A percentile compares a stretch with the other conserved stretches of the same genome.
These are phyloP conservation scores for Charadrius vociferus DNA, from an alignment of 2,113 vertebrate genomes.

Conservation along the genomic window DNA sequence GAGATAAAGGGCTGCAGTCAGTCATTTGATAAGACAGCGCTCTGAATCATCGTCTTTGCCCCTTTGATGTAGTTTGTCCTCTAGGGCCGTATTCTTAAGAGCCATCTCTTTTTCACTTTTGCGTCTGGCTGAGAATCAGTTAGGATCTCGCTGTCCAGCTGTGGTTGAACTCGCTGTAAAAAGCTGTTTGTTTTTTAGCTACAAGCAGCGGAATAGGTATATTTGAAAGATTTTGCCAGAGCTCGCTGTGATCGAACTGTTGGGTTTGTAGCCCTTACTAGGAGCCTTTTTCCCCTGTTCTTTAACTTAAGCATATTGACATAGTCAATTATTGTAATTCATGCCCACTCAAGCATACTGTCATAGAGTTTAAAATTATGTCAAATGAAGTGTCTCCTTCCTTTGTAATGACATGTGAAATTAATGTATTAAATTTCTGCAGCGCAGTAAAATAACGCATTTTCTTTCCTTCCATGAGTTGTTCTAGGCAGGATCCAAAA, in stretches of 20 bases:
- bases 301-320: not conserved
- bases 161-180: not conserved
- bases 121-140: not conserved
- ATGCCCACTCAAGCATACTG: not conserved
- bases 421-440: not conserved
- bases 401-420: not conserved
- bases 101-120: not conserved
- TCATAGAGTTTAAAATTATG: not conserved
- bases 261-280: not conserved
- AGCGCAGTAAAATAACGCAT: not conserved
- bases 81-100: not conserved
- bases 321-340: not conserved
- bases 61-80: not conserved
- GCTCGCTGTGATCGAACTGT: not conserved
- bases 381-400: not conserved
- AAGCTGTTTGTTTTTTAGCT: not conserved
- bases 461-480: slow-evolving; percentile 23
- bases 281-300: not conserved
- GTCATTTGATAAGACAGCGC: not conserved
- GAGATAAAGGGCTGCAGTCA: not conserved
- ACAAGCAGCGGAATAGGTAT: not conserved
- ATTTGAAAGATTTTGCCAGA: not conserved
- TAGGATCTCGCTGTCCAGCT: not conserved
- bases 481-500: slow-evolving; percentile 51
- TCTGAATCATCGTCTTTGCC: not conserved